A percentile compares a stretch with the other conserved stretches of the same genome.
phyloP scores from a whole-genome alignment of 2,797 vertebrate species.

The Thunnus albacares region DNA sequence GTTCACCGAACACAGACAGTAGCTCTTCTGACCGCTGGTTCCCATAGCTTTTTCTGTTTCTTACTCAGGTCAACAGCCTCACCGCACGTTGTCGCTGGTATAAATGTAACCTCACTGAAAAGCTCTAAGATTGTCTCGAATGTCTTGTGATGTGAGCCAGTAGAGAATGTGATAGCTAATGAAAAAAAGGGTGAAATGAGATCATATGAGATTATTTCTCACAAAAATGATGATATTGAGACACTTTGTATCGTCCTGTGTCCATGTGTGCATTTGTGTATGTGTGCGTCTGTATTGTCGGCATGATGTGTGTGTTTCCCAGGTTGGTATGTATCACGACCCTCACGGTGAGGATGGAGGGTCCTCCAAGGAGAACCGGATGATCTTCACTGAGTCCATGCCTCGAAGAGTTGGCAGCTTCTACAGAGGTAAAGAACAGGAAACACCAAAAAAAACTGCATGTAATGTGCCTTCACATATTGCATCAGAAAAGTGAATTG shows the following conservation, averaged over 20 bases:
- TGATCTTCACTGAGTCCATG: constrained; percentile 97
- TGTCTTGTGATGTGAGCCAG: constrained; percentile 64
- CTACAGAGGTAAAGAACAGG: constrained; percentile 91
- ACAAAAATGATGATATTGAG: constrained; percentile 21
- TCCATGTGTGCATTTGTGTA: constrained; percentile 28
- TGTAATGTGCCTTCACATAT: not conserved
- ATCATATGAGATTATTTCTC: constrained; percentile 12
- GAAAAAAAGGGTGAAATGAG: constrained; percentile 15
- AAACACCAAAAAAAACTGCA: not conserved
- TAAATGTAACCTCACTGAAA: constrained; percentile 71
- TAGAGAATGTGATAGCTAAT: constrained; percentile 46
- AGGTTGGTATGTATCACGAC: constrained; percentile 95
- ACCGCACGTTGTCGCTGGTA: constrained; percentile 74
- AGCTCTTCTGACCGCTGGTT: constrained; percentile 56
- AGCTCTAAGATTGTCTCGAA: constrained; percentile 52
- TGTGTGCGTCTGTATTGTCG: constrained; percentile 10
- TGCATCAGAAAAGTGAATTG: not conserved
- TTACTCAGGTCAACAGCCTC: constrained; percentile 66
- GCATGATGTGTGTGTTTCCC: constrained; percentile 50
- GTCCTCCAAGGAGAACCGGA: constrained; percentile 96
- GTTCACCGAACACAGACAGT: constrained; percentile 44
- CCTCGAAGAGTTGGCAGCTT: constrained; percentile 98
- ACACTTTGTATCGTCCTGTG: constrained; percentile 23
- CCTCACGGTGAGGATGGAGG: constrained; percentile 93
- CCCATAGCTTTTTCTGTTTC: constrained; percentile 66